Base-by-base conservation (phyloP, 2,888 invertebrate genomes). In the Hydraecia micacea region DNA sequence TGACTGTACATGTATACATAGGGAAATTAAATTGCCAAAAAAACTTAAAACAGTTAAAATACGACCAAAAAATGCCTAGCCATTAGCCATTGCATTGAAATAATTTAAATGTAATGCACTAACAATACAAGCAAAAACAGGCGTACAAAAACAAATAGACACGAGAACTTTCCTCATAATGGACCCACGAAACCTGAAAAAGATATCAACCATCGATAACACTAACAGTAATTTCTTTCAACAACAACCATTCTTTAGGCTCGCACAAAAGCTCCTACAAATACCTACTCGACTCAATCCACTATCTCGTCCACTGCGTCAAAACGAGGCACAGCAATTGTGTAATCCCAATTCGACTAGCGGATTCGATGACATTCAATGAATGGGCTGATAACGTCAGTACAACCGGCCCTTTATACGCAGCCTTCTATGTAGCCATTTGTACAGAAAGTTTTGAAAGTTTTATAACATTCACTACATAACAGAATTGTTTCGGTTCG, bases 331-430 rank as follows among this genome's bases (percentile, higher is more conserved):
- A 89, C 77, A 70, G 75, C 87, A 80, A 89, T 93, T 92, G 91
- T 89, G 90, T 91, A 92, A 92, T 91, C 88, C 86, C 89, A 90
- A 89, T 88, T 87, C 86, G 87, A 81, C 87, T 89, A 87, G 88
- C 87, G 86, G 89, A 91, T 89, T 86, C 91, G 92, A 93, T 92
- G 93, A 92, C 93, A 91, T 91, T 87, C 84, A 84, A 84, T 90
- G 89, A 92, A 92, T 91, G 86, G 90, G 73, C 80, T 87, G 89
- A 89, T 91, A 90, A 88, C 89, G 88, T 90, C 88, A 80, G 86
- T 83, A 87, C 88, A 89, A 87, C 85, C 67, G 79, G 83, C 86
- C 86, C 87, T 86, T 89, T 89, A 87, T 87, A 73, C 32, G 36
- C 67, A 77, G 72, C 78, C 81, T 76, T 85, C 84, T 82, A 80